Conservation (phyloP, 2,797 vertebrate species). For the Acestrorhynchus altus region DNA sequence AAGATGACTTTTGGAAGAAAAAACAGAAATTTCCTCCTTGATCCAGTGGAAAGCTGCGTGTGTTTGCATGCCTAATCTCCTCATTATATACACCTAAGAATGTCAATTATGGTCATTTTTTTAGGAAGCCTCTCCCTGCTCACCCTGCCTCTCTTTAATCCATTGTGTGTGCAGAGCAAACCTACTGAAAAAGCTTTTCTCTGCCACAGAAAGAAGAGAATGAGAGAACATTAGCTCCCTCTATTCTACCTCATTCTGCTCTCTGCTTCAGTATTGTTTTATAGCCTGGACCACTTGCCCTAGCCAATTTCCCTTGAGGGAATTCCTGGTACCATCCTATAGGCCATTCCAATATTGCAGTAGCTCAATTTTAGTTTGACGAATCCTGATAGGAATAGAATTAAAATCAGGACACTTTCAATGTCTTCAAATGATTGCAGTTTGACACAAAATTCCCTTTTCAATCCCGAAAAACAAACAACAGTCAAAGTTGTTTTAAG, state of each 20-base stretch:
- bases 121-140: neutral
- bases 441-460: neutral
- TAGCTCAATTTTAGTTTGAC: neutral
- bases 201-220: neutral
- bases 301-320: neutral
- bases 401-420: neutral
- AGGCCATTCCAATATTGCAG: neutral
- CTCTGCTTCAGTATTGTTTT: neutral
- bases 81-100: slow-evolving; percentile 25
- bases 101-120: slow-evolving; percentile 8
- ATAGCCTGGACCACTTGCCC: neutral
- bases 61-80: slow-evolving; percentile 16
- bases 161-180: neutral
- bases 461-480: neutral
- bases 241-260: neutral
- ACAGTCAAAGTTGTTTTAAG: too few species aligned
- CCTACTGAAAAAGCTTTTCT: neutral
- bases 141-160: neutral
- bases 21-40: neutral
- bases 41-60: neutral
- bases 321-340: neutral
- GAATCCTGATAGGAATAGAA: neutral
- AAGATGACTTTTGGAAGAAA: slow-evolving; percentile 14
- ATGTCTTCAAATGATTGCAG: neutral
- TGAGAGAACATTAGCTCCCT: neutral